phyloP scores from a whole-genome alignment of 2,888 invertebrate genomes.

The Gasteruption jaculator region DNA sequence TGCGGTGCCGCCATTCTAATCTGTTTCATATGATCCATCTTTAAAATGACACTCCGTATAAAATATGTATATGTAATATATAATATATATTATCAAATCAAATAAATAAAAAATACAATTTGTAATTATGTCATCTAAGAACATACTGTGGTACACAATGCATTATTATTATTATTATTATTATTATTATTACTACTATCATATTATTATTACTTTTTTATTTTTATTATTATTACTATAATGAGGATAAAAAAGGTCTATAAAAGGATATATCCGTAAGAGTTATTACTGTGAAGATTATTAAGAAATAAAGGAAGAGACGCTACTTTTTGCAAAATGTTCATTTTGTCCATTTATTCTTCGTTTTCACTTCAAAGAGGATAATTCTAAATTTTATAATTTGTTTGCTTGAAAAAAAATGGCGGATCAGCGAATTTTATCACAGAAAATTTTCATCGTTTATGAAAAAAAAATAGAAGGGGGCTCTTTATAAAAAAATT shows the following conservation, averaged over 20 bases:
- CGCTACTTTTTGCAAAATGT: slow-evolving; percentile 23
- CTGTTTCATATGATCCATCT: too few species aligned
- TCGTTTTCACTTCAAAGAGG: not conserved
- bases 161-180: too few species aligned
- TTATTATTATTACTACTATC: slow-evolving; percentile 27
- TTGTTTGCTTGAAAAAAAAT: too few species aligned
- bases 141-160: too few species aligned
- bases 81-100: slow-evolving; percentile 25
- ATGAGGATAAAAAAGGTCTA: slow-evolving; percentile 27
- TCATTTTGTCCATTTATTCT: not conserved
- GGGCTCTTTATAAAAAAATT: too few species aligned
- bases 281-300: slow-evolving; percentile 33
- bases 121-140: slow-evolving; percentile 31
- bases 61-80: not conserved
- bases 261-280: slow-evolving; percentile 30
- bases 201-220: slow-evolving; percentile 24
- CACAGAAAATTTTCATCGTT: too few species aligned
- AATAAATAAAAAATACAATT: slow-evolving; percentile 23
- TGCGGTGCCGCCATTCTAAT: too few species aligned
- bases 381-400: too few species aligned
- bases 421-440: too few species aligned
- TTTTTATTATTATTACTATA: slow-evolving; percentile 27
- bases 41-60: too few species aligned
- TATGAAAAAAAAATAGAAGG: too few species aligned
- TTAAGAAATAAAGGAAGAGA: slow-evolving; percentile 31